These are phyloP conservation scores for Chaetodon trifascialis DNA, from an alignment of 2,113 vertebrate genomes.

Conservation along the genomic window DNA sequence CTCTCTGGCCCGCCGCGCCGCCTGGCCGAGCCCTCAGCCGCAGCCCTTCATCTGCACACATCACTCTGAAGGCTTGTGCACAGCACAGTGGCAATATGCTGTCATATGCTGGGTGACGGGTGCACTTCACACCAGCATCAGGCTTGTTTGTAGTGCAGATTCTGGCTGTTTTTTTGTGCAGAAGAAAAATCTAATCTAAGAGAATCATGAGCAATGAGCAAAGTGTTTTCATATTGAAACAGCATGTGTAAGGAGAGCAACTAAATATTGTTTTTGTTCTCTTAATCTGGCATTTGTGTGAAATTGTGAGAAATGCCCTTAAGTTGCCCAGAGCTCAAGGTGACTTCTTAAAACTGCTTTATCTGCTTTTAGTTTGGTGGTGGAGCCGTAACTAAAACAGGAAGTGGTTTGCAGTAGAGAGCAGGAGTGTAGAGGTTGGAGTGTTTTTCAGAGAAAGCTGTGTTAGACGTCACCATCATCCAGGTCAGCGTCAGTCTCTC, in stretches of 20 bases:
- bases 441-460: too few species aligned
- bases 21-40: constrained; percentile 65
- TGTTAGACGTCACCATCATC: not conserved
- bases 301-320: not conserved
- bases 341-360: too few species aligned
- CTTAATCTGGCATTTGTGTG: not conserved
- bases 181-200: not conserved
- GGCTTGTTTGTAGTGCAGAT: constrained; percentile 25
- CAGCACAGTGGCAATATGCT: constrained; percentile 42
- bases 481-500: not conserved
- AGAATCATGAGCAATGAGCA: not conserved
- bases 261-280: not conserved
- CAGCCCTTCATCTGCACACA: constrained; percentile 72
- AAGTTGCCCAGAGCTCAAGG: not conserved
- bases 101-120: constrained; percentile 52
- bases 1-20: constrained; percentile 60
- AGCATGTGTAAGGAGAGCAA: not conserved
- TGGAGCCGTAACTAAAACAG: not conserved
- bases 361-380: too few species aligned
- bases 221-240: not conserved
- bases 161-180: not conserved
- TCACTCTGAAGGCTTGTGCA: constrained; percentile 49
- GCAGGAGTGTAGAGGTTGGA: too few species aligned
- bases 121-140: constrained; percentile 47
- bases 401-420: not conserved